Evolutionary conservation across 2,888 invertebrate species (phyloP).

Genomic region (Drosophila pseudotalamancana): DNA sequence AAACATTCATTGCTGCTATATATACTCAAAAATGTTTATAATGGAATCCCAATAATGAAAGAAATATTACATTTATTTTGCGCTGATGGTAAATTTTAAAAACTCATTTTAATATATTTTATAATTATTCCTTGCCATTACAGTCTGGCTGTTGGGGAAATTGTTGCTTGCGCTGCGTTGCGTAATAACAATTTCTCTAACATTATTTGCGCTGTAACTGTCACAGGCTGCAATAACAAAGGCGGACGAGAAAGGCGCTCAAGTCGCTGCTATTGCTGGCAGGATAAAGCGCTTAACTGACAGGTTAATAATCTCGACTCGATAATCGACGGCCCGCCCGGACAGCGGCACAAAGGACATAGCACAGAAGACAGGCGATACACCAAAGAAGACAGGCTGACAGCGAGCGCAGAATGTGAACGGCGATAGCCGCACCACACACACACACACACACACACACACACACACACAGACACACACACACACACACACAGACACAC

Average conservation of each 20-base stretch:
- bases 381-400: constrained; percentile 56
- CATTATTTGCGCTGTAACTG: constrained; percentile 22
- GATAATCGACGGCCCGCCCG: constrained; percentile 71
- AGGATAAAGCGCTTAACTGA: constrained; percentile 76
- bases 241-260: constrained; percentile 27
- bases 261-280: constrained; percentile 49
- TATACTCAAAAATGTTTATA: background rate
- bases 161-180: background rate
- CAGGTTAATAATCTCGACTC: constrained; percentile 80
- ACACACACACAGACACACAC: constrained; percentile 12
- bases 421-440: constrained; percentile 23
- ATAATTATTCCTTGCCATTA: constrained; percentile 2
- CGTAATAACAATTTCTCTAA: constrained; percentile 18
- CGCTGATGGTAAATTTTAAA: background rate
- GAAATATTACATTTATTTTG: background rate
- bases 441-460: constrained; percentile 1
- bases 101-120: background rate
- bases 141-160: background rate
- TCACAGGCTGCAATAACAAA: constrained; percentile 36
- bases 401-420: constrained; percentile 52
- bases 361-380: constrained; percentile 12
- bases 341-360: constrained; percentile 31
- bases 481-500: constrained; percentile 15
- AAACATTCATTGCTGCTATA: no score
- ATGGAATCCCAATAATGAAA: background rate